Base-by-base conservation (phyloP, 2,797 vertebrate species). In the Mus spretus region DNA sequence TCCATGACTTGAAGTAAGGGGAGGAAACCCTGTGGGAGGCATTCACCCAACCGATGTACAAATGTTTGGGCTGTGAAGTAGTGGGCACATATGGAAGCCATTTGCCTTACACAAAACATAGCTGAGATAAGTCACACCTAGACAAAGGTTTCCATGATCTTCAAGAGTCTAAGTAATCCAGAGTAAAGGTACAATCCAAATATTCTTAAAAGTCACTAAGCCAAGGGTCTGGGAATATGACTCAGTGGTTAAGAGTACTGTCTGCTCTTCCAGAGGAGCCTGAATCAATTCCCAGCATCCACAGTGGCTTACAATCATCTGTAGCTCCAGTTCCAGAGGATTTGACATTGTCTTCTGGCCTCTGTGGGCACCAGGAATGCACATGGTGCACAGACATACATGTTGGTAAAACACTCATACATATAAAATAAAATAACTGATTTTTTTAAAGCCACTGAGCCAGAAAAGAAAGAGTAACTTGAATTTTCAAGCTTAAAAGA, bases 81-180 rank as follows among this genome's bases (percentile, higher is more conserved):
- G 75, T 13, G 0, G 37, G 72, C 61, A 90, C 97, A 96, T 93
- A 86, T 95, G 96, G 95, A 95, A 95, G 72, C 91, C 95, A 96
- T 98, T 98, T 94, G 87, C 93, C 70, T 82, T 89, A 96, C 67
- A 83, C 78, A 93, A 93, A 95, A 95, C 72, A 63, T 67, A 84
- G 72, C 82, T 95, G 87, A 95, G 90, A 86, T 90, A 97, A 97
- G 92, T 97, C 93, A 95, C 93, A 97, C 82, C 94, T 96, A 96
- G 40, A 65, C 53, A 94, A 86, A 94, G 89, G 14, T 89, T 91
- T 95, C 31, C 70, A 78, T 0, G 26, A 82, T 88, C 77, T 89
- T 93, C 57, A 95, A 96, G 85, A 92, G 31, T 40, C 26, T 22
- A 75, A 74, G 74, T 72, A 59, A 57, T 80, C 82, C 44, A 85